phyloP scores from a whole-genome alignment of 2,888 invertebrate genomes.

The Acleris cristana region DNA sequence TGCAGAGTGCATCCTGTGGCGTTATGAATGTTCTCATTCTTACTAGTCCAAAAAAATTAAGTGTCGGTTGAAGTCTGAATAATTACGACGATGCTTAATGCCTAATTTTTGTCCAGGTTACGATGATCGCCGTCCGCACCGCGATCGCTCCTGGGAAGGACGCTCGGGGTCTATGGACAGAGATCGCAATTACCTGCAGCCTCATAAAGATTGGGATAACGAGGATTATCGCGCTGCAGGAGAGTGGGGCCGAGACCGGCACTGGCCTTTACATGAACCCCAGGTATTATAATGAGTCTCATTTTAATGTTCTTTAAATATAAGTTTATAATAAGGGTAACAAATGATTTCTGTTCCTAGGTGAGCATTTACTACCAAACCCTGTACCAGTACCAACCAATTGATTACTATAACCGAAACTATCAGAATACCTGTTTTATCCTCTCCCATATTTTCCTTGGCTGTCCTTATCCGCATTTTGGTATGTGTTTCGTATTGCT shows the following conservation, averaged over 20 bases:
- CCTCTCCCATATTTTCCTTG: slow-evolving; percentile 80
- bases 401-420: slow-evolving; percentile 71
- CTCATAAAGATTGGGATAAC: slow-evolving; percentile 80
- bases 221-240: slow-evolving; percentile 82
- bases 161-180: slow-evolving; percentile 75
- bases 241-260: slow-evolving; percentile 78
- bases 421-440: slow-evolving; percentile 69
- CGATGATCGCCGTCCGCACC: slow-evolving; percentile 78
- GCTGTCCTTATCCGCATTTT: slow-evolving; percentile 77
- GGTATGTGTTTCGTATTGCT: slow-evolving; percentile 62
- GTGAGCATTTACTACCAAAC: slow-evolving; percentile 68
- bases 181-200: slow-evolving; percentile 75
- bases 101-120: slow-evolving; percentile 58
- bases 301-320: slow-evolving; percentile 2
- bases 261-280: slow-evolving; percentile 77
- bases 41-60: too few relatives aligned
- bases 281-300: slow-evolving; percentile 59
- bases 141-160: slow-evolving; percentile 84
- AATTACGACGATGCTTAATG: background rate
- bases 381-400: slow-evolving; percentile 71
- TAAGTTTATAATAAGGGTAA: slow-evolving; percentile 33
- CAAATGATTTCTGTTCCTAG: slow-evolving; percentile 51
- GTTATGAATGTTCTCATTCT: too few relatives aligned
- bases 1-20: too few relatives aligned
- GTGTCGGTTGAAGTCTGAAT: background rate